These are phyloP conservation scores for Liodrosophila aerea DNA, from an alignment of 2,888 invertebrate species.

Conservation along the genomic window DNA sequence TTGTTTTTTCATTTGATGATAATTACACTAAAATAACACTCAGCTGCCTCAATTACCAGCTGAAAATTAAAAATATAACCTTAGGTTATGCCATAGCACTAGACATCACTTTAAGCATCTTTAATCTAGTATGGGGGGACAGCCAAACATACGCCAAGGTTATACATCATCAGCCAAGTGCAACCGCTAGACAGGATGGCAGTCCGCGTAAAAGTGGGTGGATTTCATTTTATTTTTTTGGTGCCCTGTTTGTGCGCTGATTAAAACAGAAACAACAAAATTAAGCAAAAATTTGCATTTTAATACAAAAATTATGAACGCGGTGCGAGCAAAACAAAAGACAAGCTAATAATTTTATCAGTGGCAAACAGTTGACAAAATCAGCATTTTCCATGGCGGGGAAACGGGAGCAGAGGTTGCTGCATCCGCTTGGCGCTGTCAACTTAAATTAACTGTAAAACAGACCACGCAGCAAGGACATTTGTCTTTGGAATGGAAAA, in stretches of 20 bases:
- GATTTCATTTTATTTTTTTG: slow-evolving; percentile 9
- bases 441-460: slow-evolving; percentile 80
- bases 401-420: neutral
- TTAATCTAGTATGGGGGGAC: neutral
- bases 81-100: slow-evolving; percentile 32
- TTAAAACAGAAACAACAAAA: slow-evolving; percentile 80
- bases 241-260: slow-evolving; percentile 61
- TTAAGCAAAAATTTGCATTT: slow-evolving; percentile 81
- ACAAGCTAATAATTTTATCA: slow-evolving; percentile 80
- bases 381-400: slow-evolving; percentile 69
- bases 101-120: neutral
- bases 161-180: slow-evolving; percentile 78
- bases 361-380: slow-evolving; percentile 80
- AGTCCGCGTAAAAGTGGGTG: slow-evolving; percentile 14
- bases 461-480: slow-evolving; percentile 79
- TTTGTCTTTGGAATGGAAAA: slow-evolving; percentile 72
- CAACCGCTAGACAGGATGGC: slow-evolving; percentile 66
- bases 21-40: slow-evolving; percentile 30
- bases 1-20: slow-evolving; percentile 2
- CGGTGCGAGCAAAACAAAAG: slow-evolving; percentile 47
- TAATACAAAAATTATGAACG: slow-evolving; percentile 68
- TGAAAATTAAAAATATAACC: slow-evolving; percentile 53
- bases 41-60: slow-evolving; percentile 36
- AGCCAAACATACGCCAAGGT: slow-evolving; percentile 62
- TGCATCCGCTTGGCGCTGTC: slow-evolving; percentile 63